phyloP scores from a whole-genome alignment of 2,113 vertebrate species.

The Ginglymostoma cirratum region DNA sequence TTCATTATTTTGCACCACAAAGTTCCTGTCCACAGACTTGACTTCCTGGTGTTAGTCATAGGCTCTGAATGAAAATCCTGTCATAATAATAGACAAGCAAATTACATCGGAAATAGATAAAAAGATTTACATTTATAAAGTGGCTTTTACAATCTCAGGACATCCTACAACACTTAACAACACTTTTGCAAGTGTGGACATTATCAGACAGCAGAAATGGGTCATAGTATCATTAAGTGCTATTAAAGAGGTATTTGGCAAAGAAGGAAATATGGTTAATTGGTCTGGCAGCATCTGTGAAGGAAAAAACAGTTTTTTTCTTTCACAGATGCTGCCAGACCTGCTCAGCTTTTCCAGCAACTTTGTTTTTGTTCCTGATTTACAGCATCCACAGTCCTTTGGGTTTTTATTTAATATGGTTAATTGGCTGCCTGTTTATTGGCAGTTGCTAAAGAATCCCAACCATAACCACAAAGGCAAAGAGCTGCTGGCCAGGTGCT shows the following conservation, averaged over 20 bases:
- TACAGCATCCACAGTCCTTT: too few species aligned
- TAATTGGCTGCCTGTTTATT: not conserved
- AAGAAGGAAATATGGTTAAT: not conserved
- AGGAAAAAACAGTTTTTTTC: too few species aligned
- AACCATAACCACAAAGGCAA: not conserved
- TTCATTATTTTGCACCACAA: not conserved
- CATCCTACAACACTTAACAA: not conserved
- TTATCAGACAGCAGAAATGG: not conserved
- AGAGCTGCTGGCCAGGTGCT: not conserved
- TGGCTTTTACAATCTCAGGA: not conserved
- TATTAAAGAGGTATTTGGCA: not conserved
- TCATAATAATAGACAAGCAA: not conserved
- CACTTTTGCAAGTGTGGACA: not conserved
- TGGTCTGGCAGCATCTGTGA: too few species aligned
- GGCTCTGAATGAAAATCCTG: not conserved
- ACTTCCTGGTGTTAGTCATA: not conserved
- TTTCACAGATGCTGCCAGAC: too few species aligned
- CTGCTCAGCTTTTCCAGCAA: too few species aligned
- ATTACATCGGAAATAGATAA: not conserved
- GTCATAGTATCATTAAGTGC: not conserved
- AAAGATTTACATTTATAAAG: not conserved
- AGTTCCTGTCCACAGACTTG: not conserved
- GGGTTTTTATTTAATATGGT: too few species aligned
- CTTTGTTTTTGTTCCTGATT: too few species aligned
- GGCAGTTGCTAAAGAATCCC: not conserved